phyloP scores from a whole-genome alignment of 2,888 invertebrate species.

The Phaedon cochleariae region DNA sequence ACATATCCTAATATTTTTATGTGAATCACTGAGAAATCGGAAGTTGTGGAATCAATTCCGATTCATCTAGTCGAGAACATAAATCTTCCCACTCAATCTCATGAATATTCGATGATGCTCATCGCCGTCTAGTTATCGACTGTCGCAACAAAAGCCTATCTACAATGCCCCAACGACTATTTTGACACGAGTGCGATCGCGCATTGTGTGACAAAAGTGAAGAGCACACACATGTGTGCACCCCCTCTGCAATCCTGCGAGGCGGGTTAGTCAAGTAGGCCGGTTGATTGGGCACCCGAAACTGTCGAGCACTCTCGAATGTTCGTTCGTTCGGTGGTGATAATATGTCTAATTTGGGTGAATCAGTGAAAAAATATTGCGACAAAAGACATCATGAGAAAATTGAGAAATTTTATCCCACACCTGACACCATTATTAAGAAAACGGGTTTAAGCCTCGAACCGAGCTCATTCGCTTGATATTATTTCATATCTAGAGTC shows the following conservation, averaged over 20 bases:
- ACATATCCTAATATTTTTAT: too few relatives aligned
- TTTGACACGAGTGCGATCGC: constrained; percentile 51
- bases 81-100: too few relatives aligned
- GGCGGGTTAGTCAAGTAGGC: constrained; percentile 16
- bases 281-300: neutral
- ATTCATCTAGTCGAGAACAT: too few relatives aligned
- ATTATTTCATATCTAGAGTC: too few relatives aligned
- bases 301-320: constrained; percentile 4
- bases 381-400: neutral
- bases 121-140: neutral
- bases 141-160: constrained; percentile 5
- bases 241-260: too few relatives aligned
- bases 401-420: neutral
- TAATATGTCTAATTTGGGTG: neutral
- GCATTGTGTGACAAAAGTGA: constrained; percentile 40
- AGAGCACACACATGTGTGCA: constrained; percentile 39
- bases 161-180: constrained; percentile 46
- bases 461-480: too few relatives aligned
- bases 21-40: too few relatives aligned
- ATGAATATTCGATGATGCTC: neutral
- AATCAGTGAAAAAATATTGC: too few relatives aligned
- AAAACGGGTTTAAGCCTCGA: neutral
- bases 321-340: neutral
- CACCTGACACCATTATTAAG: neutral
- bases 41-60: too few relatives aligned